These are phyloP conservation scores for Ptilonorhynchus violaceus DNA, from an alignment of 2,113 vertebrate species.

Conservation along the genomic window DNA sequence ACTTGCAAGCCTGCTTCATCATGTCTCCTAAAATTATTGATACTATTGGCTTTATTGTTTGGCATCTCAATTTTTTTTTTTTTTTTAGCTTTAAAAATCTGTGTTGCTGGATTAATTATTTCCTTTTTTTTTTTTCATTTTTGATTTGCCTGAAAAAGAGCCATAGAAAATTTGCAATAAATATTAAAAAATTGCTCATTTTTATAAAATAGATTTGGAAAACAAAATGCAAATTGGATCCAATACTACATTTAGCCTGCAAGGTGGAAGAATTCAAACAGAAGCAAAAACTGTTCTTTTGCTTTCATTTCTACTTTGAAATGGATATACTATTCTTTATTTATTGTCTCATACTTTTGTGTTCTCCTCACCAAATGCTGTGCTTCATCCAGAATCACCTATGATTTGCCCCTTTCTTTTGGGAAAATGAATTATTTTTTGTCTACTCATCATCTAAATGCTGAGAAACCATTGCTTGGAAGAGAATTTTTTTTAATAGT, in stretches of 20 bases:
- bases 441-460: not conserved
- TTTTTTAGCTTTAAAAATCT: not conserved
- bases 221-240: not conserved
- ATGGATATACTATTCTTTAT: not conserved
- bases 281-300: not conserved
- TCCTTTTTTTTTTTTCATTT: not conserved
- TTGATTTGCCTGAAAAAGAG: not conserved
- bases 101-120: not conserved
- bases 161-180: not conserved
- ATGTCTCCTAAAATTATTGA: conserved; percentile 29
- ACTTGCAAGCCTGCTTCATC: conserved; percentile 23
- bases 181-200: not conserved
- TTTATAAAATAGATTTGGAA: not conserved
- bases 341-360: not conserved
- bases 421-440: not conserved
- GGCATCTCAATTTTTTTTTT: not conserved
- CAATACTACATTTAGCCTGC: not conserved
- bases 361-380: not conserved
- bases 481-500: not conserved
- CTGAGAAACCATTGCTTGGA: not conserved
- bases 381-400: not conserved
- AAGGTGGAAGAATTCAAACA: not conserved
- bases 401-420: not conserved
- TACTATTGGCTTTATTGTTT: conserved; percentile 10
- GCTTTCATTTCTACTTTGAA: not conserved